Evolutionary conservation across 2,113 vertebrate species (phyloP).

Genomic region (Periophthalmodon schlosseri): DNA sequence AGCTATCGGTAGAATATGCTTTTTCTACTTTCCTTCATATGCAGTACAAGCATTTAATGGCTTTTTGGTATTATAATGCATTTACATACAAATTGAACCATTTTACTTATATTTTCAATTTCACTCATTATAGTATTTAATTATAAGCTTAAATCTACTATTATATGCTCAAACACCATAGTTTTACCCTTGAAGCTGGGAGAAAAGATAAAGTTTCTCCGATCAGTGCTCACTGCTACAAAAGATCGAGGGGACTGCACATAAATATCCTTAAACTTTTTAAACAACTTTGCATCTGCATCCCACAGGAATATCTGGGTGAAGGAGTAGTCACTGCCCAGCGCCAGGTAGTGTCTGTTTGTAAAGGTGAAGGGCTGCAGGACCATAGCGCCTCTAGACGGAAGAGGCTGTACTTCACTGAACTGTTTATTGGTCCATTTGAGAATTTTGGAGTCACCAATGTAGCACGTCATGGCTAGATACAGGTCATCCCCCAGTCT

Average conservation of each 20-base stretch:
- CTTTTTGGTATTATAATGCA: neutral
- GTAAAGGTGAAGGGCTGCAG: constrained; percentile 92
- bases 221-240: constrained; percentile 85
- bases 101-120: neutral
- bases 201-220: constrained; percentile 93
- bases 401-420: constrained; percentile 89
- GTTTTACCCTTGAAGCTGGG: constrained; percentile 98
- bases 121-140: neutral
- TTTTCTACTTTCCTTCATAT: neutral
- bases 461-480: constrained; percentile 91
- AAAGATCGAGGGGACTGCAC: constrained; percentile 95
- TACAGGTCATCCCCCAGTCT: constrained; percentile 82
- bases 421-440: constrained; percentile 91
- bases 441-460: constrained; percentile 94
- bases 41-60: neutral
- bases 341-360: constrained; percentile 87
- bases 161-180: constrained; percentile 92
- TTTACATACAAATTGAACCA: neutral
- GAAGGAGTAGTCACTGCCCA: constrained; percentile 97
- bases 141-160: constrained; percentile 91
- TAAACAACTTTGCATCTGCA: constrained; percentile 83
- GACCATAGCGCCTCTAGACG: constrained; percentile 93
- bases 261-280: constrained; percentile 94
- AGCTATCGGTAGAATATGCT: neutral
- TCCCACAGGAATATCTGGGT: constrained; percentile 97